Percentiles rank a stretch among this genome's conserved stretches.
These are phyloP conservation scores for Setipinna tenuifilis DNA, from an alignment of 2,797 vertebrate genomes.

Conservation along the genomic window DNA sequence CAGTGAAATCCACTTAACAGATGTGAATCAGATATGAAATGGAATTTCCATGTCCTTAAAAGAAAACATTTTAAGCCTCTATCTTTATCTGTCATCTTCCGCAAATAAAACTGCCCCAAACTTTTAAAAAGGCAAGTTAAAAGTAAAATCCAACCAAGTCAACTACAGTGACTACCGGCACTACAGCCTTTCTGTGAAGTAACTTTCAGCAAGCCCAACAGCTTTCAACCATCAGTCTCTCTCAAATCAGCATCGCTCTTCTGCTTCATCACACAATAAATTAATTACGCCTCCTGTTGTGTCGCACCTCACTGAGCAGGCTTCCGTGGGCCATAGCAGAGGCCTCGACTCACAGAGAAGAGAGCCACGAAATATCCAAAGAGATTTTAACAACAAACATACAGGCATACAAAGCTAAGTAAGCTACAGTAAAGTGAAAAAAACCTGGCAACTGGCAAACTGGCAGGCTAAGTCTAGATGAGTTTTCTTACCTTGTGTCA, in stretches of 20 bases:
- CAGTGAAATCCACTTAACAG: not conserved
- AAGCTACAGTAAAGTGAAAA: not conserved
- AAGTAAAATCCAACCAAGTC: not conserved
- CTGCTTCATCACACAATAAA: conserved; percentile 50
- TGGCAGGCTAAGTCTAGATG: conserved; percentile 45
- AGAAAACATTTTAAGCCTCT: not conserved
- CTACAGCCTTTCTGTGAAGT: not conserved
- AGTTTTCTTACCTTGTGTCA: conserved; percentile 75
- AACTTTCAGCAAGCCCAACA: not conserved
- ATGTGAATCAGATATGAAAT: not conserved
- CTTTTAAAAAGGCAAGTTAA: not conserved
- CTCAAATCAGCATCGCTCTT: conserved; percentile 26
- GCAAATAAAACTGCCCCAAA: not conserved
- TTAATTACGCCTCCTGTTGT: conserved; percentile 59
- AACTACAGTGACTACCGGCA: not conserved
- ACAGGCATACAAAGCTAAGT: conserved; percentile 20
- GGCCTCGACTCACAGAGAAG: conserved; percentile 58
- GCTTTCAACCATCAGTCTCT: not conserved
- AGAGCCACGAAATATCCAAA: not conserved
- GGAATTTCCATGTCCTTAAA: not conserved
- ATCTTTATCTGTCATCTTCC: not conserved
- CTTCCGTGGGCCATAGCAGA: conserved; percentile 59
- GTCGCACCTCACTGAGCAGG: conserved; percentile 65
- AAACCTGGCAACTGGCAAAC: conserved; percentile 16
- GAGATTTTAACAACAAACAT: not conserved